Evolutionary conservation across 2,888 invertebrate species (phyloP).

Genomic region (Meganola albula): DNA sequence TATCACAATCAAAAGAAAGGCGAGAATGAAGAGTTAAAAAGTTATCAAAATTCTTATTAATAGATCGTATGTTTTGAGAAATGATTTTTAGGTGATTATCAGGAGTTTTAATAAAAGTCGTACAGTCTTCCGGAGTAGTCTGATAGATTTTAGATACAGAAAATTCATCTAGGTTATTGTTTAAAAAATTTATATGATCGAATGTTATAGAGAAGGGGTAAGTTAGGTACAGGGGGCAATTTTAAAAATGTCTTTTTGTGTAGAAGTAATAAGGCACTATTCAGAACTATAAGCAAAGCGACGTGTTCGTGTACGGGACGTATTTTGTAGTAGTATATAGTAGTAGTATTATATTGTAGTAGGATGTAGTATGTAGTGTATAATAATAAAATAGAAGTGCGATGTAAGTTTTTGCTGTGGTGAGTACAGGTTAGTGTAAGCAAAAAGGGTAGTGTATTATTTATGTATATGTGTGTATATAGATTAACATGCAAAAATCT

Average conservation of each 20-base stretch:
- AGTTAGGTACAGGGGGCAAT: not conserved
- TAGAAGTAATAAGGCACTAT: not conserved
- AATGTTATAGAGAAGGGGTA: not conserved
- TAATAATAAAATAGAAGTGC: too few relatives aligned
- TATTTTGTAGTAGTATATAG: not conserved
- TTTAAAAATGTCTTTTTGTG: not conserved
- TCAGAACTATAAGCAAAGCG: not conserved
- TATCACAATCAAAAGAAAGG: slow-evolving; percentile 1
- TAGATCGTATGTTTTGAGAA: slow-evolving; percentile 6
- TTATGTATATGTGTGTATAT: not conserved
- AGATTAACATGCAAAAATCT: not conserved
- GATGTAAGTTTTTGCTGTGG: too few relatives aligned
- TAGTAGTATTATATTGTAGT: not conserved
- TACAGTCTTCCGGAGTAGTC: not conserved
- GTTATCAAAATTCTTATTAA: slow-evolving; percentile 1
- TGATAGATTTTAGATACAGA: not conserved
- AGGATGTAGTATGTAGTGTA: not conserved
- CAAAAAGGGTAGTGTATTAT: not conserved
- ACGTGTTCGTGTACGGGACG: too few relatives aligned
- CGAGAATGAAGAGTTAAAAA: not conserved
- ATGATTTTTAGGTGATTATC: not conserved
- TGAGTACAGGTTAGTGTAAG: not conserved
- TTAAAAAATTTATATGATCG: not conserved
- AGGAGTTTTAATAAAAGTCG: not conserved
- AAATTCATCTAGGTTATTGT: slow-evolving; percentile 1